Evolutionary conservation across 2,797 vertebrate genomes (phyloP), one percentile per base, ranked within the genome.

Genomic region (Pseudochirops cupreus): DNA sequence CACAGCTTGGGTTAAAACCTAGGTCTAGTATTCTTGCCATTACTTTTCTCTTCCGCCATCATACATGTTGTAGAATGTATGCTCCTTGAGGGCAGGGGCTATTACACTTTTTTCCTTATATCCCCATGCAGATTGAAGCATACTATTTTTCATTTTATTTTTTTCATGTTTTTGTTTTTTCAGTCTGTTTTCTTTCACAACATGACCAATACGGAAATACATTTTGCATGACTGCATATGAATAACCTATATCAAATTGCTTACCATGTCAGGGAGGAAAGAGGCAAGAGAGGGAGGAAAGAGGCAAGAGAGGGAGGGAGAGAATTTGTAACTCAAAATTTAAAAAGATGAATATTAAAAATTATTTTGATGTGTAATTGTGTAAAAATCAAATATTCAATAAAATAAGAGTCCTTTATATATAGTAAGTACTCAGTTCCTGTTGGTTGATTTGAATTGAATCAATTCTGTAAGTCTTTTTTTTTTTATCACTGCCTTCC

Each of bases 401-500:
- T 90, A 55, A 33, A 33, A 33, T 62, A 2, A 59, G 21, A 67
- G 31, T 67, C 33, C 9, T 29, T 59, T 59, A 59, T 33, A 59
- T 1, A 4, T 89, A 39, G 92, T 91, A 56, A 82, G 4, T 53
- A 3, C 52, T 96, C 58, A 50, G 56, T 59, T 92, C 92, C 58
- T 87, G 26, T 46, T 33, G 93, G 91, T 52, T 29, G 55, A 59
- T n/a, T 55, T 28, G 3, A 56, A 93, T 16, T 59, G 52, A 87
- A 92, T 93, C 54, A 94, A 54, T 28, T 21, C 13, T 95, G 93
- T 28, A 53, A 94, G 91, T 57, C 55, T 95, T 14, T 21, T 52
- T 94, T 92, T 53, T 94, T 92, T 93, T 56, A 16, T 96, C 6
- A 94, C 90, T 90, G 57, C 46, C 13, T 93, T 95, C 96, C 74